Evolutionary conservation across 2,888 invertebrate species (phyloP), one percentile per base, ranked within the genome.

Genomic region (Brachynemurus nebulosus): DNA sequence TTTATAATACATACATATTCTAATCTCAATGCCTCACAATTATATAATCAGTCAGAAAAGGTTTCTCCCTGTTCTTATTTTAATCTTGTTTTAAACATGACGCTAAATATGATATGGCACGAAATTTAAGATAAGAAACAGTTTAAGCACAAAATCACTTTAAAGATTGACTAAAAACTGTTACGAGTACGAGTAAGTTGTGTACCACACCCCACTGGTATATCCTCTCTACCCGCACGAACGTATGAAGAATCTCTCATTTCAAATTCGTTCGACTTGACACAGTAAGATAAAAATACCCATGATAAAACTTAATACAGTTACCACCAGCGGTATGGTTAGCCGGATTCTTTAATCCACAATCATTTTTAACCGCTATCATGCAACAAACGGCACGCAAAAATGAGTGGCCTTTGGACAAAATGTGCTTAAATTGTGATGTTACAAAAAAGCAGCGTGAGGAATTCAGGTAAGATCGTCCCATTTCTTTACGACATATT

Each of bases 381-480:
- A 93, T 95, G 92, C 95, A 96, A 66, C 91, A 90, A 65, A 92
- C 92, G 43, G 93, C 95, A 1, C 73, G 93, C 38, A 92, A 86
- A 66, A 92, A 93, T 62, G 93, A 93, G 63, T 90, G 92, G 86
- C 93, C 95, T 0, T 69, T 95, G 47, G 93, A 95, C 67, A 86
- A 90, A 62, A 93, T 95, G 92, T 90, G 89, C 59, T 72, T 95
- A 36, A 83, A 88, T 63, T 92, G 91, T 57, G 95, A 95, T 60
- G 93, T 95, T 23, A 92, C 92, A 5, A 93, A 92, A 65, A 93
- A 86, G 60, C 70, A 65, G 23, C 77, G 80, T 51, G 83, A 86
- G 46, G 93, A 95, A 57, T 81, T 93, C 60, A 78, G 74, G 76
- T 82, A 65, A 66, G 64, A 55, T n/a, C 30, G 9, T 18, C 7